Evolutionary conservation across 1,140 invertebrate species (phyloP), one percentile per base, ranked within the genome.

Genomic region (Macrotrachela quadricornifera): DNA sequence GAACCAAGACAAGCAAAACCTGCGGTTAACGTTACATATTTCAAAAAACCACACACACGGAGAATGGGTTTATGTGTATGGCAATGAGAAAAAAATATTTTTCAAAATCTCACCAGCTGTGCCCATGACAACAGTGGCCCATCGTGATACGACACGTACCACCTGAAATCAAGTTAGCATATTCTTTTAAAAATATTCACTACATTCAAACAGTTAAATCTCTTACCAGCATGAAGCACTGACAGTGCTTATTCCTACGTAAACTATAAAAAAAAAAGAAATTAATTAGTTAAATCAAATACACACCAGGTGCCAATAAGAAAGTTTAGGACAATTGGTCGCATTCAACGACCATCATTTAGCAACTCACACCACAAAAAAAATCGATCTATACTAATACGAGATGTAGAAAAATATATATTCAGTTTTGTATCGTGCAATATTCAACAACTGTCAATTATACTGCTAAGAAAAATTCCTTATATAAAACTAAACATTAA

Each of bases 111-210:
- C 73, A 82, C 80, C 68, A 94, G 73, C 76, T 97, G 92, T 73
- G 92, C 97, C 74, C 96, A 99, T 60, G 78, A 81, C 71, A 99
- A 78, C 69, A 83, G 80, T 16, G 94, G 94, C 58, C 94, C 94
- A 60, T 80, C 76, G 4, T 85, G 82, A 54, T 85, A 87, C 67
- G 83, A 81, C 77, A 96, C 80, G 76, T 95, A 99, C 94, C 94
- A 99, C 91, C 21, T 30, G 21, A 30, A 30, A 30, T 30, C 21
- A 30, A 30, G 21, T 30, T 4, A 30, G 21, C 2, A 30, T 2
- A 30, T 4, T 30, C 8, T 30, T 2, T 30, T 30, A 2, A 30
- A 30, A 30, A 4, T 8, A 30, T 30, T 2, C 21, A 30, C 21
- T 30, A 30, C 8, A 30, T 8, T 30, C 21, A 30, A 30, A 8